These are phyloP conservation scores for Lacerta viridis DNA, from an alignment of 2,797 vertebrate genomes.

Conservation along the genomic window DNA sequence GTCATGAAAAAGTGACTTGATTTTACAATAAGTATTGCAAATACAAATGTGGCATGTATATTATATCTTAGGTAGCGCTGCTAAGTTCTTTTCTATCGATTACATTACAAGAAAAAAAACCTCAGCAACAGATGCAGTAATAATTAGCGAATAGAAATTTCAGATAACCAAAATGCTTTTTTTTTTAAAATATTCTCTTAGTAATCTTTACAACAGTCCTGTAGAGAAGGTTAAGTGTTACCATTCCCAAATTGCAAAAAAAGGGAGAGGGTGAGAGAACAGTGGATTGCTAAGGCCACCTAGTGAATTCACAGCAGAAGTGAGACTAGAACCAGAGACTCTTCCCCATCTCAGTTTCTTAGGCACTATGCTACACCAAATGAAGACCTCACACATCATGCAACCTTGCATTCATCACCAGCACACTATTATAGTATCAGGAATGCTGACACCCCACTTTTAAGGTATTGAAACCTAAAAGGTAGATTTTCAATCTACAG, in stretches of 20 bases:
- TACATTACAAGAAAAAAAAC: neutral
- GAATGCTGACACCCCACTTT: slow-evolving; percentile 58
- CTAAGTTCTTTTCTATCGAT: neutral
- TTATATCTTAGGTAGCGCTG: neutral
- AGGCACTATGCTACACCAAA: neutral
- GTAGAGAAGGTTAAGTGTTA: slow-evolving; percentile 1
- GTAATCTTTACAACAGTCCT: neutral
- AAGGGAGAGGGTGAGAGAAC: neutral
- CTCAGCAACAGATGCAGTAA: too few relatives aligned
- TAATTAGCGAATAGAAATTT: neutral
- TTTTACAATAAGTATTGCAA: neutral
- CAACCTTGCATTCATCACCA: neutral
- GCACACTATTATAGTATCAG: slow-evolving; percentile 34
- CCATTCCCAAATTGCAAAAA: neutral
- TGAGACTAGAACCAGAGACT: neutral
- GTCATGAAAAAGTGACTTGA: neutral
- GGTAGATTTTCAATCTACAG: slow-evolving; percentile 25
- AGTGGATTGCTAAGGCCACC: slow-evolving; percentile 36
- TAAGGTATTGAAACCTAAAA: neutral
- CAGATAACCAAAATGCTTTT: neutral
- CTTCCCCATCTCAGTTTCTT: neutral
- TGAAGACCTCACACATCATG: neutral
- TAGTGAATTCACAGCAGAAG: slow-evolving; percentile 23
- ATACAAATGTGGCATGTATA: neutral
- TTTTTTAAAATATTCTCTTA: neutral